A percentile compares a stretch with the other conserved stretches of the same genome.
These are phyloP conservation scores for Drosophila vallismaia DNA, from an alignment of 2,888 invertebrate genomes.

Conservation along the genomic window DNA sequence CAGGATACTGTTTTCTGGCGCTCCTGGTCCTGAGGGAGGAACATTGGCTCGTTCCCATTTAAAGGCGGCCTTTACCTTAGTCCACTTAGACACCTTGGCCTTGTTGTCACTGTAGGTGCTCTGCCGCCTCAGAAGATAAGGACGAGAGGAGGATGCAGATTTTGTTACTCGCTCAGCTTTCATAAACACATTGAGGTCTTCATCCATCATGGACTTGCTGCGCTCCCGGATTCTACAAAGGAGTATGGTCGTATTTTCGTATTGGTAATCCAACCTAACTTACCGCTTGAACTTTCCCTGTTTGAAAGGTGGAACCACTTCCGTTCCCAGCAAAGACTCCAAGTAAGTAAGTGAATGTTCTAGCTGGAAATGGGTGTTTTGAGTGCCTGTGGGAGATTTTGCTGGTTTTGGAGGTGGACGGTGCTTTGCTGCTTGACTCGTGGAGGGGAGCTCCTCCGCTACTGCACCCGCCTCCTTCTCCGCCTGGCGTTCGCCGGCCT, in stretches of 20 bases:
- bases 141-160: constrained; percentile 53
- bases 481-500: constrained; percentile 45
- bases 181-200: constrained; percentile 84
- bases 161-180: constrained; percentile 59
- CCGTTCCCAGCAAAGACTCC: constrained; percentile 87
- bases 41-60: constrained; percentile 92
- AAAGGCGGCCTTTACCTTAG: constrained; percentile 94
- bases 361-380: constrained; percentile 81
- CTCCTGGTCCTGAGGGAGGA: constrained; percentile 79
- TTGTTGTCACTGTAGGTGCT: constrained; percentile 83
- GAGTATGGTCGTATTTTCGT: constrained; percentile 7
- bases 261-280: not conserved
- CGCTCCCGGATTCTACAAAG: constrained; percentile 85
- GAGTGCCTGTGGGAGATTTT: not conserved
- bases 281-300: constrained; percentile 84
- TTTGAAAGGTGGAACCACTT: constrained; percentile 85
- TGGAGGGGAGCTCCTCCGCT: constrained; percentile 16
- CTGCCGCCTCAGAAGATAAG: constrained; percentile 79
- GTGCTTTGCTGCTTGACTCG: constrained; percentile 5
- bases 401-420: constrained; percentile 17
- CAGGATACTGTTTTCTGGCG: constrained; percentile 82
- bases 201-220: constrained; percentile 88
- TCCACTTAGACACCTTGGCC: constrained; percentile 90
- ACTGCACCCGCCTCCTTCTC: constrained; percentile 1
- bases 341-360: constrained; percentile 86